These are phyloP conservation scores for Isurus oxyrinchus DNA, from an alignment of 2,113 vertebrate genomes.

Conservation along the genomic window DNA sequence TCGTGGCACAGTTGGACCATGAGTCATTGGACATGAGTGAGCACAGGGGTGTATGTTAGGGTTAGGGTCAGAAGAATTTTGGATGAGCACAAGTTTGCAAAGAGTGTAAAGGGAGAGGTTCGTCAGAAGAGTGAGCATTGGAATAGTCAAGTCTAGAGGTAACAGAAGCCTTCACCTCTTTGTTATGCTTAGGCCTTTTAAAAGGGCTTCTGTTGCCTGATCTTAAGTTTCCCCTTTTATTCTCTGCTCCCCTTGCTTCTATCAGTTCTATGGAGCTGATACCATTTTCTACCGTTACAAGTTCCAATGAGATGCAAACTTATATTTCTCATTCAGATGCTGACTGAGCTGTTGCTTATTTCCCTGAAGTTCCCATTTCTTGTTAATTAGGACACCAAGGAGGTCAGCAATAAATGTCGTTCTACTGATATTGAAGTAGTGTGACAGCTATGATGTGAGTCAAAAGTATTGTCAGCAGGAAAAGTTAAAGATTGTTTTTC, in stretches of 20 bases:
- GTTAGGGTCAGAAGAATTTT: background rate
- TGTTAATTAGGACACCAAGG: background rate
- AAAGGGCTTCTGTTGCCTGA: background rate
- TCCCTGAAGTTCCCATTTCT: background rate
- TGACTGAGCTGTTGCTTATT: background rate
- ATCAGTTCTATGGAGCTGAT: background rate
- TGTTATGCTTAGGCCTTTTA: background rate
- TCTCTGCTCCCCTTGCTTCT: background rate
- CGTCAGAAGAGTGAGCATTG: background rate
- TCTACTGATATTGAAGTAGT: background rate
- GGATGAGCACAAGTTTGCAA: background rate
- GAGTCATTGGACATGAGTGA: background rate
- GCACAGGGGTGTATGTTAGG: background rate
- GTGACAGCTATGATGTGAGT: background rate
- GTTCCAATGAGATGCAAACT: background rate
- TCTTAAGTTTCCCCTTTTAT: background rate
- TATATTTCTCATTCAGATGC: background rate
- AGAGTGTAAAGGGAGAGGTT: background rate
- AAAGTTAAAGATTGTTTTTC: background rate
- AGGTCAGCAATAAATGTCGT: background rate
- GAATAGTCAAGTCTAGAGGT: background rate
- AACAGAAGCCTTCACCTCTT: background rate
- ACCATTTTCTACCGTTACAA: too few species aligned
- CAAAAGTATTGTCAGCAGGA: background rate
- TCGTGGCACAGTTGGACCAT: background rate